Conservation (phyloP, 2,797 vertebrate genomes). For the Siniperca obscura region DNA sequence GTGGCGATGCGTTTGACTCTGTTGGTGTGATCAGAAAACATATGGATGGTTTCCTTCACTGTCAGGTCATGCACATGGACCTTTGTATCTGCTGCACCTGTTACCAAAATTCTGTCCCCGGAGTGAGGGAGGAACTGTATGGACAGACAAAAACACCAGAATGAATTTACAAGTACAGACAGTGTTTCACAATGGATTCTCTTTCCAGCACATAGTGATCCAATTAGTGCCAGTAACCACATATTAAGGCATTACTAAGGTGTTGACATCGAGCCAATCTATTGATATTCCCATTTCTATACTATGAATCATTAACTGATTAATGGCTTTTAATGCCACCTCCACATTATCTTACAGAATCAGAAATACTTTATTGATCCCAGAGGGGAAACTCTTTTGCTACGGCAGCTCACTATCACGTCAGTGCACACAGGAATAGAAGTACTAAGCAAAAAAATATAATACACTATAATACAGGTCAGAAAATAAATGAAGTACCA, state of each 20-base stretch:
- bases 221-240: background rate
- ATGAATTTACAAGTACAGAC: background rate
- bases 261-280: background rate
- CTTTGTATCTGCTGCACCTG: conserved; percentile 97
- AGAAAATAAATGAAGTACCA: too few species aligned
- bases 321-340: background rate
- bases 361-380: too few species aligned
- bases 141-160: conserved; percentile 35
- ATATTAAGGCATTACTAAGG: background rate
- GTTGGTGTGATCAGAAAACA: conserved; percentile 99
- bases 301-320: background rate
- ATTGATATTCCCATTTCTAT: background rate
- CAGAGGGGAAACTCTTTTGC: too few species aligned
- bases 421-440: too few species aligned
- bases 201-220: background rate
- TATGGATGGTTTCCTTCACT: conserved; percentile 97
- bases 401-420: too few species aligned
- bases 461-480: too few species aligned
- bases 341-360: background rate
- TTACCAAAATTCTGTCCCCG: conserved; percentile 95
- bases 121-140: conserved; percentile 95
- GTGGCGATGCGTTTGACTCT: conserved; percentile 97
- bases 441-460: too few species aligned
- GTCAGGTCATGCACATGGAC: conserved; percentile 97
- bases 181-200: conserved; percentile 7